Percentiles rank a stretch among this genome's conserved stretches.
Evolutionary conservation across 2,113 vertebrate genomes (phyloP).

Genomic region (Rutilus rutilus): DNA sequence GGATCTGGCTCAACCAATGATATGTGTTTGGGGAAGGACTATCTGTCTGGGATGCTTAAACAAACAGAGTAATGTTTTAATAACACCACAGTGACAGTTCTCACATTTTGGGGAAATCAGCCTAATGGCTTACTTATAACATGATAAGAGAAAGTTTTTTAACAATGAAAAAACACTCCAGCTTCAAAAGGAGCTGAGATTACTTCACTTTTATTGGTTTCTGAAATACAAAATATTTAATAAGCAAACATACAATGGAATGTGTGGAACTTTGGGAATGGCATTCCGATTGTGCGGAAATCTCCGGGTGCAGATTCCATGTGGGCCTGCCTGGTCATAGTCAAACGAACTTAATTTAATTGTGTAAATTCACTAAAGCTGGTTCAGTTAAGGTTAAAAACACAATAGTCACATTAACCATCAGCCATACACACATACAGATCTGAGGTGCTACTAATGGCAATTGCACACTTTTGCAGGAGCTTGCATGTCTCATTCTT

Average conservation of each 20-base stretch:
- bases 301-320: not conserved
- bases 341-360: not conserved
- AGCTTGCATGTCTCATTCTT: constrained; percentile 11
- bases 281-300: not conserved
- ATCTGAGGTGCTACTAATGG: not conserved
- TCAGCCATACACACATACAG: constrained; percentile 10
- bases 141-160: not conserved
- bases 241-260: constrained; percentile 15
- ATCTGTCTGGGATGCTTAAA: not conserved
- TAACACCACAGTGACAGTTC: not conserved
- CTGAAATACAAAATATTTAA: constrained; percentile 1
- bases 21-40: too few species aligned
- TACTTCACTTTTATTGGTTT: not conserved
- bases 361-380: constrained; percentile 6
- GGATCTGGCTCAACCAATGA: too few species aligned
- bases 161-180: not conserved
- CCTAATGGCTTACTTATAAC: not conserved
- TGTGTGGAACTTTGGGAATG: not conserved
- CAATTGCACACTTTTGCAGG: not conserved
- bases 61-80: not conserved
- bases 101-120: not conserved
- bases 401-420: constrained; percentile 10
- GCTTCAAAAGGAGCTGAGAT: not conserved
- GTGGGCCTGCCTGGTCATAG: not conserved
- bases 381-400: not conserved